Base-by-base conservation (phyloP, 2,888 invertebrate genomes). In the Shargacucullia verbasci region DNA sequence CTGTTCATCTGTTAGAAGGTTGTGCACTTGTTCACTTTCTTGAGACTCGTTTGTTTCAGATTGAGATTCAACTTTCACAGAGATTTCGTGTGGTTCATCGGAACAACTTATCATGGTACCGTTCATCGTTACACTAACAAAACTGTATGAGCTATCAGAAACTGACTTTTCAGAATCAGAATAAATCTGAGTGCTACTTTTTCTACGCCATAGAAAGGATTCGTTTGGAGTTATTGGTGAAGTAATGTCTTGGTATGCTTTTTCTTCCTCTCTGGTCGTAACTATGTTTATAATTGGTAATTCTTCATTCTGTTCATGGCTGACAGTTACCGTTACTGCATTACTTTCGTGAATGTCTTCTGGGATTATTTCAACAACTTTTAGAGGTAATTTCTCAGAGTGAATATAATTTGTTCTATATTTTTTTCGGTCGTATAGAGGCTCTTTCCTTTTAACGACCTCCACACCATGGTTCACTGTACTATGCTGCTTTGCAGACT, bases 161-260 rank as follows among this genome's bases (percentile, higher is more conserved):
- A 73, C 12, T 10, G 86, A 82, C 70, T 85, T 91, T 47, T 92
- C 93, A 38, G 83, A 80, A 44, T 94, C 94, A 1, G 88, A 87
- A 74, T 91, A 92, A 66, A 89, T 86, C 76, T 89, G 91, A 40
- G 86, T 85, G 61, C 76, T 85, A 70, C 90, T 91, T 84, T 93
- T 95, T 59, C 93, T 84, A 55, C 95, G 94, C 95, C 96, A 96
- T 34, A 96, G 86, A 84, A 96, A 96, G 4, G 96, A 96, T 67
- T 94, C 94, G 78, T 96, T 96, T 1, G 96, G 96, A 72, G 95
- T 91, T 53, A 95, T 91, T 11, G 81, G 84, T 14, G 89, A 76
- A 70, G 80, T 87, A 10, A 91, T 75, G 41, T 90, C 89, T 77
- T 89, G 81, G 64, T 85, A 83, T 8, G 67, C 44, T 29, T 83